phyloP scores from a whole-genome alignment of 2,797 vertebrate genomes.

The Catostomus latipinnis region DNA sequence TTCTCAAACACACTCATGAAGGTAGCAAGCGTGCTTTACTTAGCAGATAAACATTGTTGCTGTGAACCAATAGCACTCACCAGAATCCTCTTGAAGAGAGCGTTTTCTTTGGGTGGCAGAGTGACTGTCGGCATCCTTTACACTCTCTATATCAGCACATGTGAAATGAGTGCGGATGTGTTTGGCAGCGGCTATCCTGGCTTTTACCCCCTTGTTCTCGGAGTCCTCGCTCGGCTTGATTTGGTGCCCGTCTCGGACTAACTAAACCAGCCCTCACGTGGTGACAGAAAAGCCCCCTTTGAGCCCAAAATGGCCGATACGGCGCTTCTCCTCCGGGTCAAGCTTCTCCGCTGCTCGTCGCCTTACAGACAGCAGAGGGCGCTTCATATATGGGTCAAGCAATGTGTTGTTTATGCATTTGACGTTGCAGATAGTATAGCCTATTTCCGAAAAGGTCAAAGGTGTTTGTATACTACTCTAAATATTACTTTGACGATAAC shows the following conservation, averaged over 20 bases:
- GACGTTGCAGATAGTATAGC: too few relatives aligned
- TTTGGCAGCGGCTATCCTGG: constrained; percentile 64
- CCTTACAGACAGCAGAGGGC: constrained; percentile 29
- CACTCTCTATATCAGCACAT: constrained; percentile 79
- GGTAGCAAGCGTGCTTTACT: background rate
- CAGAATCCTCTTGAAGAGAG: constrained; percentile 97
- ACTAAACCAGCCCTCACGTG: constrained; percentile 79
- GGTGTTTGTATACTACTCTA: background rate
- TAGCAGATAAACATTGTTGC: background rate
- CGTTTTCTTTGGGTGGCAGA: constrained; percentile 96
- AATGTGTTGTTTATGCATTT: background rate
- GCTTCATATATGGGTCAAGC: constrained; percentile 12
- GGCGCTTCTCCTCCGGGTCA: constrained; percentile 83
- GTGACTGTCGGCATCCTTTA: constrained; percentile 92
- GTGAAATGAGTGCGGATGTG: constrained; percentile 78
- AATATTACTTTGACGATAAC: background rate
- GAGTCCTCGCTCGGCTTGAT: constrained; percentile 66
- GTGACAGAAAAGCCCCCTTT: constrained; percentile 76
- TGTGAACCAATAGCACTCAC: constrained; percentile 75
- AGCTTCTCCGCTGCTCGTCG: constrained; percentile 30
- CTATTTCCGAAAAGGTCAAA: background rate
- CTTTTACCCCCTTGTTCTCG: constrained; percentile 63
- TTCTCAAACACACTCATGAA: background rate
- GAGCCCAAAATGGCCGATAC: constrained; percentile 87
- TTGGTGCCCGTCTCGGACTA: constrained; percentile 73